Evolutionary conservation across 35 echinoderm and acorn worm species (phyloP).

Genomic region (Hemicentrotus pulcherrimus): DNA sequence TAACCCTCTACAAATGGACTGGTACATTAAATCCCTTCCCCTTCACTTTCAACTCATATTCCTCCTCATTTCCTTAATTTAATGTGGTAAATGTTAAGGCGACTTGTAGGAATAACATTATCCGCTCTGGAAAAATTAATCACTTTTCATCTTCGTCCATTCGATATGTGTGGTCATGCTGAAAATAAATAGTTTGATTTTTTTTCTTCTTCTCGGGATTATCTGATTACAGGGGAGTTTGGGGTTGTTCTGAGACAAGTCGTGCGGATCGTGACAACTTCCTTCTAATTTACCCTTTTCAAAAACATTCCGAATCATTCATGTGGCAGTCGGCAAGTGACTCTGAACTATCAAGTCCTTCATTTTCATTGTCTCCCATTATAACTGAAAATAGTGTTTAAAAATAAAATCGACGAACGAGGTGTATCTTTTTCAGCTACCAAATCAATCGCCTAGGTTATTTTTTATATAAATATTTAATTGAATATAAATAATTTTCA

Average conservation of each 20-base stretch:
- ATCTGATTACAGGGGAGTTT: not conserved
- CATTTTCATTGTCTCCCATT: too few species aligned
- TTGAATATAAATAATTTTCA: too few species aligned
- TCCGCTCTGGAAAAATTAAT: not conserved
- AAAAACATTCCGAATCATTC: too few species aligned
- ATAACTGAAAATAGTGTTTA: too few species aligned
- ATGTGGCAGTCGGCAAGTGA: too few species aligned
- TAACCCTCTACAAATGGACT: not conserved
- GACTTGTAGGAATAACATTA: not conserved
- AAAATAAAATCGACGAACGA: too few species aligned
- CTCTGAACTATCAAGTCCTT: too few species aligned
- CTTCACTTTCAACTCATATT: not conserved
- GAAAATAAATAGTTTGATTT: too few species aligned
- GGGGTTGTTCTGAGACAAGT: not conserved
- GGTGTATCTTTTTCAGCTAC: too few species aligned
- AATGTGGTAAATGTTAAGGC: not conserved
- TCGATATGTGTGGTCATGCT: not conserved
- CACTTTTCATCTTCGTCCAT: conserved; percentile 1
- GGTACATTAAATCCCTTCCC: not conserved
- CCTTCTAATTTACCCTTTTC: not conserved
- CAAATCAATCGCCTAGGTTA: too few species aligned
- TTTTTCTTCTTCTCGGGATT: too few species aligned
- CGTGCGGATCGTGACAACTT: not conserved
- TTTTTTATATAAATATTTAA: too few species aligned
- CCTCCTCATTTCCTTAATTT: not conserved